phyloP scores from a whole-genome alignment of 2,888 invertebrate genomes.

The Synergus japonicus region DNA sequence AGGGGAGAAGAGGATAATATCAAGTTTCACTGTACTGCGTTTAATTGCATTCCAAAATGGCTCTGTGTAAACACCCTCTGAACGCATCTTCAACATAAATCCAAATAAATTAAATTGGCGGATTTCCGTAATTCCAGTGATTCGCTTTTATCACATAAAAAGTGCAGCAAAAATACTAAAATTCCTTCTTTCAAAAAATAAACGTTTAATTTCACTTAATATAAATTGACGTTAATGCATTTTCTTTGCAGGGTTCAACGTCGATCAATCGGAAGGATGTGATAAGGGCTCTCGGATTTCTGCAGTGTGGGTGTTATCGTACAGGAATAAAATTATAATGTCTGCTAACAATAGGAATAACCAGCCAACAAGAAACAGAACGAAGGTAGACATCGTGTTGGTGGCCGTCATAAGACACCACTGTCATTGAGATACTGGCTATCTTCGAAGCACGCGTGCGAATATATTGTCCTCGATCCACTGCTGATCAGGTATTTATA shows the following conservation, averaged over 20 bases:
- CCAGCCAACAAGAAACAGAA: constrained; percentile 52
- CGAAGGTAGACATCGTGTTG: constrained; percentile 56
- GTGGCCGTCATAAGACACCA: constrained; percentile 65
- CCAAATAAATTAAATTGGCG: constrained; percentile 62
- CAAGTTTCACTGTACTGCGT: constrained; percentile 72
- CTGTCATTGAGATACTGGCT: constrained; percentile 64
- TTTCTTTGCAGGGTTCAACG: constrained; percentile 4
- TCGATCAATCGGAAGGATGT: constrained; percentile 54
- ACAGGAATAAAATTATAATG: constrained; percentile 62
- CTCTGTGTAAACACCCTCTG: constrained; percentile 66
- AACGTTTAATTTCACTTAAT: not conserved
- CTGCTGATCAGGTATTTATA: constrained; percentile 22
- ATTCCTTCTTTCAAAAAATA: not conserved
- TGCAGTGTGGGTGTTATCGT: constrained; percentile 58
- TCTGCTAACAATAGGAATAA: constrained; percentile 65
- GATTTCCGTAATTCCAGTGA: constrained; percentile 16
- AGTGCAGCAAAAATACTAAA: not conserved
- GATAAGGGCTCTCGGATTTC: constrained; percentile 60
- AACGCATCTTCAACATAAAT: constrained; percentile 60
- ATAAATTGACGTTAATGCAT: not conserved
- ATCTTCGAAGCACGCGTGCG: constrained; percentile 58
- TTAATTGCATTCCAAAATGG: constrained; percentile 76
- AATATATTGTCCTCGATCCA: constrained; percentile 18
- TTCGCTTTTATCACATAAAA: not conserved
- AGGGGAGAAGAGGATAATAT: constrained; percentile 54